A percentile compares a stretch with the other conserved stretches of the same genome.
phyloP scores from a whole-genome alignment of 1,140 invertebrate species.

The Wiebesia pumilae region DNA sequence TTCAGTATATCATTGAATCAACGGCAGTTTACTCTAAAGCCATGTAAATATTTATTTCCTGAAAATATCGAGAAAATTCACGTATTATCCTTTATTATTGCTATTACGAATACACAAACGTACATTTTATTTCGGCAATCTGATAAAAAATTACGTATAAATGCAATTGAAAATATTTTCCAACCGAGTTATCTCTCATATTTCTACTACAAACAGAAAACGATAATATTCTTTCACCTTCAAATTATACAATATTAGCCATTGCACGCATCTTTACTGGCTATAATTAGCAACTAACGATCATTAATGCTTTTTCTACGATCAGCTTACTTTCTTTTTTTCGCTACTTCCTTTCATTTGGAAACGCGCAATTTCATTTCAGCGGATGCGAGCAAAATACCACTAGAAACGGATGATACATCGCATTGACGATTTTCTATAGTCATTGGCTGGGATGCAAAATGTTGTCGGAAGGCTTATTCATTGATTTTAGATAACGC shows the following conservation, averaged over 20 bases:
- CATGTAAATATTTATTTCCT: too few relatives aligned
- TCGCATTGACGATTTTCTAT: neutral
- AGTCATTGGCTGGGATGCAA: neutral
- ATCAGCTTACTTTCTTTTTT: neutral
- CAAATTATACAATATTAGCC: neutral
- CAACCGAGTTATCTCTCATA: neutral
- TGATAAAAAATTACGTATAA: neutral
- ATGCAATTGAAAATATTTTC: neutral
- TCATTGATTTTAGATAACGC: slow-evolving; percentile 13
- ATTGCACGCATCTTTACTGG: neutral
- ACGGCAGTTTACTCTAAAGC: too few relatives aligned
- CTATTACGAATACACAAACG: too few relatives aligned
- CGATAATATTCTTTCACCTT: neutral
- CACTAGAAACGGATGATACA: neutral
- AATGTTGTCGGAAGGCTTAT: neutral
- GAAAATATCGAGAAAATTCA: too few relatives aligned
- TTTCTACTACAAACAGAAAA: neutral
- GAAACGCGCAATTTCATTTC: neutral
- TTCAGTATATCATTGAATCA: too few relatives aligned
- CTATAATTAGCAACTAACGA: neutral
- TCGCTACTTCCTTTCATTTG: neutral
- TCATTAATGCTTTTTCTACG: neutral
- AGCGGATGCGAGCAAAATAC: neutral
- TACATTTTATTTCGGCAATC: too few relatives aligned
- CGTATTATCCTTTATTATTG: too few relatives aligned